These are phyloP conservation scores for Lathronympha strigana DNA, from an alignment of 2,888 invertebrate genomes.

Conservation along the genomic window DNA sequence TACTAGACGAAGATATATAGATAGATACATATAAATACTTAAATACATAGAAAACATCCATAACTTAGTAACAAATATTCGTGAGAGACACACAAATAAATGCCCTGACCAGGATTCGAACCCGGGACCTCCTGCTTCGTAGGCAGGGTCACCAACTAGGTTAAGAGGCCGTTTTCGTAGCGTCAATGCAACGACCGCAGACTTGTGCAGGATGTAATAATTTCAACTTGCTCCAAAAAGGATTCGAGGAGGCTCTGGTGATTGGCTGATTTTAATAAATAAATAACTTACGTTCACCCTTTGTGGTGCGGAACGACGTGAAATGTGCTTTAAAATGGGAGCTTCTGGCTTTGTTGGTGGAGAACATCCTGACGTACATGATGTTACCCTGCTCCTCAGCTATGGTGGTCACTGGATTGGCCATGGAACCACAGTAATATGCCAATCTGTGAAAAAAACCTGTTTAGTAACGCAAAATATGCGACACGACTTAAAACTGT, in stretches of 20 bases:
- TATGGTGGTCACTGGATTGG: conserved; percentile 88
- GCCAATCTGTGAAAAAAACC: conserved; percentile 73
- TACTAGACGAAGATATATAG: too few relatives aligned
- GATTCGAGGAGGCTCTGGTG: not conserved
- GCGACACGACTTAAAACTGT: not conserved
- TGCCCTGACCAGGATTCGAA: too few relatives aligned
- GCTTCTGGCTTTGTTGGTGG: conserved; percentile 82
- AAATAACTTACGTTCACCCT: conserved; percentile 51
- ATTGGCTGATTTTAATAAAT: not conserved
- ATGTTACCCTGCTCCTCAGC: conserved; percentile 73
- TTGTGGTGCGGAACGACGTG: conserved; percentile 86
- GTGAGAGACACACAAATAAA: too few relatives aligned
- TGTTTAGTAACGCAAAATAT: too few relatives aligned
- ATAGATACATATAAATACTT: too few relatives aligned
- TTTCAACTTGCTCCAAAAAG: not conserved
- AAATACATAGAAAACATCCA: too few relatives aligned
- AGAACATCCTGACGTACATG: conserved; percentile 89
- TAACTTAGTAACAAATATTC: too few relatives aligned
- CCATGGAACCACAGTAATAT: conserved; percentile 94
- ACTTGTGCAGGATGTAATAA: not conserved
- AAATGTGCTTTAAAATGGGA: conserved; percentile 89
- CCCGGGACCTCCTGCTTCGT: too few relatives aligned
- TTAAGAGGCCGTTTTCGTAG: too few relatives aligned
- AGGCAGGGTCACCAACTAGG: too few relatives aligned
- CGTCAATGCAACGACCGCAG: too few relatives aligned